These are phyloP conservation scores for Aspidiotus destructor DNA, from an alignment of 2,888 invertebrate species.

Conservation along the genomic window DNA sequence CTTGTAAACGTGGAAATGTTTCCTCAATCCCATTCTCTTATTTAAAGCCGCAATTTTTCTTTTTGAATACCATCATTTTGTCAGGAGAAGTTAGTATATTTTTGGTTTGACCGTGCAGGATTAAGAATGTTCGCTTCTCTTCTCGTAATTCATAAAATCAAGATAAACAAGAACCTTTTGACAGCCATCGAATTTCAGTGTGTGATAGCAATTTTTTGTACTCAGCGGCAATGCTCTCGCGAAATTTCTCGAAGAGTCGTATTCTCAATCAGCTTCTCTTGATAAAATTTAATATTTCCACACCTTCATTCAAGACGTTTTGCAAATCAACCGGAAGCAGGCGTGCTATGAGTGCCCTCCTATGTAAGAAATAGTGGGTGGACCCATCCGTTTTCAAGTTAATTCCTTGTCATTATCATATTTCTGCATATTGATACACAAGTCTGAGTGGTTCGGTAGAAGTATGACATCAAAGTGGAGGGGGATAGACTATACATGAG, in stretches of 20 bases:
- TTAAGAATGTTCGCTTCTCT: constrained; percentile 33
- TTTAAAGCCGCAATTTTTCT: constrained; percentile 14
- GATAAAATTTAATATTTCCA: constrained; percentile 34
- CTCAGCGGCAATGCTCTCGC: constrained; percentile 34
- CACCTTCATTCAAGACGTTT: constrained; percentile 23
- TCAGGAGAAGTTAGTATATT: constrained; percentile 10
- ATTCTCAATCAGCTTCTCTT: constrained; percentile 34
- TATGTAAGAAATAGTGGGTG: constrained; percentile 33
- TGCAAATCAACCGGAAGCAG: constrained; percentile 16
- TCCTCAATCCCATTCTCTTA: constrained; percentile 4
- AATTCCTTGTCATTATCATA: no score
- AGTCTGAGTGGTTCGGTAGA: no score
- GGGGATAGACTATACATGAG: no score
- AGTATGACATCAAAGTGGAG: no score
- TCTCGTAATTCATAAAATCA: constrained; percentile 33
- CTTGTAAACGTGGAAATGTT: constrained; percentile 9
- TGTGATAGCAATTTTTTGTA: constrained; percentile 35
- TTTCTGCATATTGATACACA: no score
- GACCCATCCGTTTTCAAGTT: no score
- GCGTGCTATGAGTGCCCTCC: constrained; percentile 12
- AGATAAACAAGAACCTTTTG: constrained; percentile 35
- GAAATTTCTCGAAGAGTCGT: constrained; percentile 33
- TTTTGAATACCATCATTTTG: constrained; percentile 12
- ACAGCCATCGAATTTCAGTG: constrained; percentile 36
- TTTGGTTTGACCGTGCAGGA: constrained; percentile 20